Conservation (phyloP, 2,113 vertebrate genomes). For the Rhinolophus ferrumequinum region DNA sequence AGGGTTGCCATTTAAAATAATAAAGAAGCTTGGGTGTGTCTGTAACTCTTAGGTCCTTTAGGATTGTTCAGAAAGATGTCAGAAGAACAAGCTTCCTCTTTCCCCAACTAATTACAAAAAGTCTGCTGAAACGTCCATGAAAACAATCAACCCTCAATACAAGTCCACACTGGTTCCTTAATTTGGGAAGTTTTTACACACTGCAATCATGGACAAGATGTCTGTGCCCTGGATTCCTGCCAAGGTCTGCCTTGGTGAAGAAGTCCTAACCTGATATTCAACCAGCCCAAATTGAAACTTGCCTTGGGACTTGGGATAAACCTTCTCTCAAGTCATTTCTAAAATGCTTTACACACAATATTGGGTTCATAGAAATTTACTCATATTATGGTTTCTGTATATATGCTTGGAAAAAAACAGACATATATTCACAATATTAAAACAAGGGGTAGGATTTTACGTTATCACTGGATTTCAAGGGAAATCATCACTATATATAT, state of each 20-base stretch:
- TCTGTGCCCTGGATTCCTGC: background rate
- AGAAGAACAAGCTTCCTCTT: background rate
- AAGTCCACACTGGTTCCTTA: background rate
- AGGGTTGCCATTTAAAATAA: background rate
- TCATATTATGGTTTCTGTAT: background rate
- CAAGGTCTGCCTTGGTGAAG: background rate
- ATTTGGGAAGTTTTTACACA: background rate
- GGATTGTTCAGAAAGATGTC: background rate
- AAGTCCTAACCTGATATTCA: background rate
- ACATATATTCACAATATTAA: background rate
- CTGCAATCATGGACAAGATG: accelerated
- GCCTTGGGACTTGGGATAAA: background rate
- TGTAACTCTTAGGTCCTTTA: background rate
- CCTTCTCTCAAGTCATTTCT: background rate
- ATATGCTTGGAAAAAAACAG: background rate
- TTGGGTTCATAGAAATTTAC: background rate
- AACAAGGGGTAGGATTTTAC: background rate
- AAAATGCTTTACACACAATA: background rate
- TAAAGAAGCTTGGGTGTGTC: background rate
- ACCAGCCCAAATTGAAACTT: background rate
- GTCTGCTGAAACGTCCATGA: background rate
- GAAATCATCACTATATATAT: background rate
- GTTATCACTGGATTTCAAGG: background rate
- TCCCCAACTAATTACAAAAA: background rate
- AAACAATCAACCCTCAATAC: background rate